A percentile compares a stretch with the other conserved stretches of the same genome.
phyloP scores from a whole-genome alignment of 1,140 invertebrate species.

The Heterodera carotae region DNA sequence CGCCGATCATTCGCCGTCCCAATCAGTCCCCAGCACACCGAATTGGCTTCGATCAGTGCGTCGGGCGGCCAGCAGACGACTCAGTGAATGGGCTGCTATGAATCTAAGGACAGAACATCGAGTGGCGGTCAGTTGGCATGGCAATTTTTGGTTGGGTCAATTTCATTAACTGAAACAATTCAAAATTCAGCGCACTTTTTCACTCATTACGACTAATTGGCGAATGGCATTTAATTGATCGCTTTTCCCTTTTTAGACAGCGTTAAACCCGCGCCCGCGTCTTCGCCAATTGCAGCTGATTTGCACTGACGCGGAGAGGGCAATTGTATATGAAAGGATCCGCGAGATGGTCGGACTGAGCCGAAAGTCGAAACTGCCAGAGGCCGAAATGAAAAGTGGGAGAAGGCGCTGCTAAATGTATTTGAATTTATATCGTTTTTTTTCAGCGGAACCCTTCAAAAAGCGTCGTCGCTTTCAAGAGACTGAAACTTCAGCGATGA shows the following conservation, averaged over 20 bases:
- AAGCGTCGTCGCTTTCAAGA: constrained; percentile 22
- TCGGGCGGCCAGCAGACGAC: constrained; percentile 23
- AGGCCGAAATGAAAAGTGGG: neutral
- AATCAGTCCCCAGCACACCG: neutral
- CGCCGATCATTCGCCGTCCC: neutral
- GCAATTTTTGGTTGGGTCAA: too few species aligned
- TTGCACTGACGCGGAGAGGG: constrained; percentile 47
- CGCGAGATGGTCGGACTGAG: constrained; percentile 35
- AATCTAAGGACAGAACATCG: constrained; percentile 45
- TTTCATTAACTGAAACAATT: too few species aligned
- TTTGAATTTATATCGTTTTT: neutral
- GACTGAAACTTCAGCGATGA: neutral
- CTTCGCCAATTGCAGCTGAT: constrained; percentile 48
- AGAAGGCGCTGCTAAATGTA: neutral
- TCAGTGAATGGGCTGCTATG: constrained; percentile 43
- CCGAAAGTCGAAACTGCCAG: constrained; percentile 21
- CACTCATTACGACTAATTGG: too few species aligned
- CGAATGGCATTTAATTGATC: too few species aligned
- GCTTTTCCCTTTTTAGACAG: constrained; percentile 22
- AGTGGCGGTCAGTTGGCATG: constrained; percentile 37
- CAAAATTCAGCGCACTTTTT: too few species aligned
- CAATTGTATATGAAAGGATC: constrained; percentile 32
- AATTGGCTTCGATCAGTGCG: constrained; percentile 36
- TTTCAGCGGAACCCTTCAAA: constrained; percentile 19
- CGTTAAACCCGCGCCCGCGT: constrained; percentile 47